phyloP scores from a whole-genome alignment of 2,113 vertebrate genomes.

The Nothoprocta perdicaria region DNA sequence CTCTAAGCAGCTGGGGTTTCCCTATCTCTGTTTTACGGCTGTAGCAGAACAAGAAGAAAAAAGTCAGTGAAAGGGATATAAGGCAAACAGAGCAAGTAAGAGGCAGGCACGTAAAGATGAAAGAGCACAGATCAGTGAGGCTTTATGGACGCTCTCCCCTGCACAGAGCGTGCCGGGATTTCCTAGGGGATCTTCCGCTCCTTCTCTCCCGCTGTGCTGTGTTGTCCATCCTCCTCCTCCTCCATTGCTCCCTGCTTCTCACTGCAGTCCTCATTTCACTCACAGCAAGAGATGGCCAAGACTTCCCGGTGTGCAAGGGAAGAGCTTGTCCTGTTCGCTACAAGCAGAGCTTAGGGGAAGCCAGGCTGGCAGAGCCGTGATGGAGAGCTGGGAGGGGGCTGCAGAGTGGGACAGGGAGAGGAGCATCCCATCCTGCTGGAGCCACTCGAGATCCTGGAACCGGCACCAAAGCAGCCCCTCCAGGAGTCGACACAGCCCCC shows the following conservation, averaged over 20 bases:
- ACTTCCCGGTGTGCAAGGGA: not conserved
- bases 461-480: too few species aligned
- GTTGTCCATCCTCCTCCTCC: not conserved
- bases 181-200: not conserved
- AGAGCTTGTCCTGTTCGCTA: not conserved
- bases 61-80: constrained; percentile 55
- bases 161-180: not conserved
- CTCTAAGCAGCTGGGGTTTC: constrained; percentile 28
- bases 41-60: constrained; percentile 40
- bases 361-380: rapidly evolving
- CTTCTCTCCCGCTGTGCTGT: not conserved
- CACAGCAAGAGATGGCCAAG: not conserved
- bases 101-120: constrained; percentile 50
- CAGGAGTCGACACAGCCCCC: not conserved
- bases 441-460: too few species aligned
- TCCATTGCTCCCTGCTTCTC: not conserved
- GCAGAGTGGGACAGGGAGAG: rapidly evolving
- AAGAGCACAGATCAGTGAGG: constrained; percentile 14
- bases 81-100: constrained; percentile 37
- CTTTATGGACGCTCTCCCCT: constrained; percentile 25
- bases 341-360: not conserved
- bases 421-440: not conserved
- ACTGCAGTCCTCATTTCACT: not conserved
- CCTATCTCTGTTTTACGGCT: constrained; percentile 25
- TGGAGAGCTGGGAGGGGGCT: not conserved